Conservation (phyloP, 64 coral and sea anemone genomes). For the Catalaphyllia jardinei region DNA sequence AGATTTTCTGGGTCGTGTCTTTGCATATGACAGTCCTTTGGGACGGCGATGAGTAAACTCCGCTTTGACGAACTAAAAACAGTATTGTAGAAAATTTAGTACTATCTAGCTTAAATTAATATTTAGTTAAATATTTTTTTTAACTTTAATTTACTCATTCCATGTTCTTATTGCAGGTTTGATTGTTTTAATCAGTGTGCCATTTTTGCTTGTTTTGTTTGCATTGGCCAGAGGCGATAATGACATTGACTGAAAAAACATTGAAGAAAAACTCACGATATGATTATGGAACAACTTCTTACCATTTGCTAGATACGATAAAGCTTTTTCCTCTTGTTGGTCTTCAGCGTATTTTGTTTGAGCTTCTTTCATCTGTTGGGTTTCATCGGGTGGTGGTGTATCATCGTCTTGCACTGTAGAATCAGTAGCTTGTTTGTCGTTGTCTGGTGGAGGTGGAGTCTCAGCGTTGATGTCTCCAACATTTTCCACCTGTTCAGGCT, state of each 20-base stretch:
- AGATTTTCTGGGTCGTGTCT: slow-evolving; percentile 47
- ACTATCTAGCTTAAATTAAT: not conserved
- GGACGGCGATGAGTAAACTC: not conserved
- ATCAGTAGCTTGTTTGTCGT: not conserved
- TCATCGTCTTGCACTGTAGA: not conserved
- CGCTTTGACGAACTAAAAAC: not conserved
- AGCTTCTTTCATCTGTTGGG: not conserved
- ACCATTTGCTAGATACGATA: not conserved
- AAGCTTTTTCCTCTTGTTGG: slow-evolving; percentile 6
- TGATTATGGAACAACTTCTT: not conserved
- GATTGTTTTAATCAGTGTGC: too few relatives aligned
- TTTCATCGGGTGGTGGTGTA: slow-evolving; percentile 14
- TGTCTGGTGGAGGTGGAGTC: not conserved
- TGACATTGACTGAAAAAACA: too few relatives aligned
- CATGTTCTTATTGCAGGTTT: too few relatives aligned
- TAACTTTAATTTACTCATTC: too few relatives aligned
- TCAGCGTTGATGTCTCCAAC: not conserved
- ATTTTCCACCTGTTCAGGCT: not conserved
- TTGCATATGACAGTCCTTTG: slow-evolving; percentile 38
- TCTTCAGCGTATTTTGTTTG: slow-evolving; percentile 30
- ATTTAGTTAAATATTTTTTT: too few relatives aligned
- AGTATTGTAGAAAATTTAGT: not conserved
- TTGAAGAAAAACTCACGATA: too few relatives aligned
- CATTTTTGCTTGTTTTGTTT: too few relatives aligned
- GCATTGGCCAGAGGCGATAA: too few relatives aligned